These are phyloP conservation scores for Lonchura striata DNA, from an alignment of 2,113 vertebrate species.

Conservation along the genomic window DNA sequence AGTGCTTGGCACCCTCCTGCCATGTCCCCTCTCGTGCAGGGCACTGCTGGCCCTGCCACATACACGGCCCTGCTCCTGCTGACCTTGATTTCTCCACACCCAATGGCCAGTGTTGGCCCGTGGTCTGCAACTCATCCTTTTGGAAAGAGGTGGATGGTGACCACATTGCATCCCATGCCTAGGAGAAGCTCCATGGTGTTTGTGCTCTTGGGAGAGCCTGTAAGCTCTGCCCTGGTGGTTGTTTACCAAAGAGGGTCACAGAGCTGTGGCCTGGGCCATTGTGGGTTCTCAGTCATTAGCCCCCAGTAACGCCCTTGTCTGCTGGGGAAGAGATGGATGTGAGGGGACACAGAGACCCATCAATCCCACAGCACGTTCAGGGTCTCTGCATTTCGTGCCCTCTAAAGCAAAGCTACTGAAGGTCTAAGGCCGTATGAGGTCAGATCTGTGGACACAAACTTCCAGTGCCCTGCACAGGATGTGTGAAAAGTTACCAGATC, in stretches of 20 bases:
- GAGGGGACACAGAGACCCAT: not conserved
- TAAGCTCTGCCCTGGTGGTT: not conserved
- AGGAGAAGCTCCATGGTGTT: not conserved
- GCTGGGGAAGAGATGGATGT: not conserved
- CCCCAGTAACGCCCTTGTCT: not conserved
- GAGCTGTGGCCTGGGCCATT: not conserved
- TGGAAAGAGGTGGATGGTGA: not conserved
- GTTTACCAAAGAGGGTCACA: not conserved
- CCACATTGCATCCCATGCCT: accelerated
- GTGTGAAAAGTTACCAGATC: not conserved
- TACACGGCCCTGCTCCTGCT: not conserved
- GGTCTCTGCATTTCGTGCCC: not conserved
- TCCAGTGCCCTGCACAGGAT: not conserved
- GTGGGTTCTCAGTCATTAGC: not conserved
- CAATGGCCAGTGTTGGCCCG: accelerated
- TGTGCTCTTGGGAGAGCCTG: not conserved
- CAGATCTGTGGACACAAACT: not conserved
- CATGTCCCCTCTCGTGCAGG: accelerated
- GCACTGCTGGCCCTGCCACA: not conserved
- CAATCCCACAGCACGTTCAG: not conserved
- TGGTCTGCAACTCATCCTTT: not conserved
- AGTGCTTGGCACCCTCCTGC: accelerated
- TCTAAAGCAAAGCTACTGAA: not conserved
- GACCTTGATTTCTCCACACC: not conserved
- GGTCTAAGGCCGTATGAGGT: not conserved